phyloP scores from a whole-genome alignment of 2,888 invertebrate species.

The Drosophila flavopinicola region DNA sequence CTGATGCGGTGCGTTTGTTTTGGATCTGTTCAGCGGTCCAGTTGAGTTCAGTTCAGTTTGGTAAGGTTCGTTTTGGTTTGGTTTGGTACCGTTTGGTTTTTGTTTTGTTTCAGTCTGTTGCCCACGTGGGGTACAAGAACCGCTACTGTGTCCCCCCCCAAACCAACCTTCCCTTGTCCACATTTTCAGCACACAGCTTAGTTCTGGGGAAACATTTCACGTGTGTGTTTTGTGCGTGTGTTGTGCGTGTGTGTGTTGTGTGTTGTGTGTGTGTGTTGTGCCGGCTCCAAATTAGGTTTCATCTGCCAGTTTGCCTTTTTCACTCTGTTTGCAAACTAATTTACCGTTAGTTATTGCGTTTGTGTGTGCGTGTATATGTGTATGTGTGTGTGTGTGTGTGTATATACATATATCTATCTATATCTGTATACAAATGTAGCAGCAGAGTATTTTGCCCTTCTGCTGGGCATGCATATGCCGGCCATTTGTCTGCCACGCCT shows the following conservation, averaged over 20 bases:
- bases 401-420: slow-evolving; percentile 10
- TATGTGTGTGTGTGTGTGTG: slow-evolving; percentile 11
- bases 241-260: slow-evolving; percentile 33
- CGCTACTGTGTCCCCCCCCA: background rate
- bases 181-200: background rate
- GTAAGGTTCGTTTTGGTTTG: slow-evolving; percentile 4
- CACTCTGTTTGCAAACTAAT: slow-evolving; percentile 80
- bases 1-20: slow-evolving; percentile 37
- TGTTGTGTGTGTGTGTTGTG: slow-evolving; percentile 31
- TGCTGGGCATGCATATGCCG: slow-evolving; percentile 64
- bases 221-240: slow-evolving; percentile 14
- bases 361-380: slow-evolving; percentile 35
- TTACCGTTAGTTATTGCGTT: slow-evolving; percentile 76
- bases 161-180: background rate
- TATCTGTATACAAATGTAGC: slow-evolving; percentile 8
- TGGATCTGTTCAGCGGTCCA: slow-evolving; percentile 26
- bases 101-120: slow-evolving; percentile 41
- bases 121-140: slow-evolving; percentile 11
- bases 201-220: slow-evolving; percentile 26
- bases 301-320: slow-evolving; percentile 76
- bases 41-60: slow-evolving; percentile 16
- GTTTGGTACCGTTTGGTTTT: slow-evolving; percentile 10
- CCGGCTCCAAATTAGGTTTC: slow-evolving; percentile 70
- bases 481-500: slow-evolving; percentile 78
- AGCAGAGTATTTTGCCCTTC: no score